phyloP scores from a whole-genome alignment of 2,113 vertebrate genomes.

The Laticauda laticaudata region DNA sequence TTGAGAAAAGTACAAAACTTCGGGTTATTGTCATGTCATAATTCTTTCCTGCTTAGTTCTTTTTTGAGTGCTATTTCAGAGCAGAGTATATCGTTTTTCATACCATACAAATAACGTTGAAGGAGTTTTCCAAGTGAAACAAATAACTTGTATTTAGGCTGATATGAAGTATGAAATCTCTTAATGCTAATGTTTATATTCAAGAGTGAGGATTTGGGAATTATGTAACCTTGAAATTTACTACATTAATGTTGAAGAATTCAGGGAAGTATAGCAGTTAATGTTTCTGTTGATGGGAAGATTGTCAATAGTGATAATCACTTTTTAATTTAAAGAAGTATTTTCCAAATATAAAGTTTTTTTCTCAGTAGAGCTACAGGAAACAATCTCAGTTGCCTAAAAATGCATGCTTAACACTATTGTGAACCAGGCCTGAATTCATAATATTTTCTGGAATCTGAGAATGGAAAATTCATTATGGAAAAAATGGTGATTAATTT shows the following conservation, averaged over 20 bases:
- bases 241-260: fast-evolving
- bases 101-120: background rate
- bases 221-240: fast-evolving
- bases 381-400: no score
- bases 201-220: background rate
- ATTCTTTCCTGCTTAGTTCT: background rate
- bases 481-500: background rate
- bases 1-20: background rate
- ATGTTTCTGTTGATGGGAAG: background rate
- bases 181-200: fast-evolving
- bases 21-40: background rate
- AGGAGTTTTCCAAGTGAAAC: no score
- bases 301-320: background rate
- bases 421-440: background rate
- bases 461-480: background rate
- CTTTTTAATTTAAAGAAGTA: background rate
- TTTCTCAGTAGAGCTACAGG: fast-evolving
- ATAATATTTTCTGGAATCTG: background rate
- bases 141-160: background rate
- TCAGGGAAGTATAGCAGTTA: background rate
- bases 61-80: background rate
- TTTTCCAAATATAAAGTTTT: background rate
- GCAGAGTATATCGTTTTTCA: background rate
- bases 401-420: background rate
- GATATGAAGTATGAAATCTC: fast-evolving